Evolutionary conservation across 30 jellyfish, hydroid and myxozoan species (phyloP).

Genomic region (Nemopilema nomurai): DNA sequence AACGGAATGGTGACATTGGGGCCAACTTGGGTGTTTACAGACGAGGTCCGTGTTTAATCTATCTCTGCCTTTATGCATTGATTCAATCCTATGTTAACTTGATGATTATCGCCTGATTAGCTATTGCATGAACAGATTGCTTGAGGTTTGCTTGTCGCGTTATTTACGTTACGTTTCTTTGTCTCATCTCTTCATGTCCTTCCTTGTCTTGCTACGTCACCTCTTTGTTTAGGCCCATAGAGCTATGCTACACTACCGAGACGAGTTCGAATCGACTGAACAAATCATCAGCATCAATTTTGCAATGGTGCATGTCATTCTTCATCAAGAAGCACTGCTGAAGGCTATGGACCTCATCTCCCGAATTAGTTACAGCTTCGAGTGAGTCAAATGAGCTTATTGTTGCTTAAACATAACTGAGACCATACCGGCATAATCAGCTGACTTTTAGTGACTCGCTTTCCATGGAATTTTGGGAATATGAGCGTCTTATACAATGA

Average conservation of each 20-base stretch:
- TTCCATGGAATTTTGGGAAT: no score
- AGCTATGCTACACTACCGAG: constrained; percentile 78
- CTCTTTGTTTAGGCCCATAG: constrained; percentile 45
- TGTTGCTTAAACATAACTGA: no score
- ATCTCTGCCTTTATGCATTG: not conserved
- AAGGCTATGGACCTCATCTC: constrained; percentile 62
- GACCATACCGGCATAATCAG: no score
- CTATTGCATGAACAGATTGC: no score
- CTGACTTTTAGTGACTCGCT: no score
- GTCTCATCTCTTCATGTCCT: not conserved
- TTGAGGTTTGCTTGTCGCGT: no score
- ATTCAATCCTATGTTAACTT: no score
- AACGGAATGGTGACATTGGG: constrained; percentile 78
- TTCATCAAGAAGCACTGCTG: constrained; percentile 93
- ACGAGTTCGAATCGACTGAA: constrained; percentile 89
- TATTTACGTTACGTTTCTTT: no score
- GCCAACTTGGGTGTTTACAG: constrained; percentile 64
- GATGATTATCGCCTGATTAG: no score
- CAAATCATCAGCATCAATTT: constrained; percentile 70
- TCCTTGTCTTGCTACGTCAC: not conserved
- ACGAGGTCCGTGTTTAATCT: constrained; percentile 44
- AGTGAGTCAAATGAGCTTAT: constrained; percentile 10
- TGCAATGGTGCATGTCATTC: constrained; percentile 74
- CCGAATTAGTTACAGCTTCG: constrained; percentile 15
- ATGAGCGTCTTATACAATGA: no score